These are phyloP conservation scores for Amphimallon solstitiale DNA, from an alignment of 2,888 invertebrate genomes.

Conservation along the genomic window DNA sequence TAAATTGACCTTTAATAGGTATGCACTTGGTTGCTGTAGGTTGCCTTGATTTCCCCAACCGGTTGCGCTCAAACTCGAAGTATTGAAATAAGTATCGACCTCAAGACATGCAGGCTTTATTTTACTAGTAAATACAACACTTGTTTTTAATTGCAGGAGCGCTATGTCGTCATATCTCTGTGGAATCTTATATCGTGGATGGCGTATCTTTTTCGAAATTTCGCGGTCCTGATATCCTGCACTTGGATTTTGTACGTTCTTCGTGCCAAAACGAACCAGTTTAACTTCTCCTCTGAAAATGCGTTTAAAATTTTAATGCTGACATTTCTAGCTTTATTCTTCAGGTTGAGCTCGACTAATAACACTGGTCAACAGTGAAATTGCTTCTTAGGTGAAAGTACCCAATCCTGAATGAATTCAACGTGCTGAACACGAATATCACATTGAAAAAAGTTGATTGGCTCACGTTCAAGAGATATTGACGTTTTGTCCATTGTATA, in stretches of 20 bases:
- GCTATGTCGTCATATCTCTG: conserved; percentile 67
- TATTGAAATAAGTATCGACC: conserved; percentile 41
- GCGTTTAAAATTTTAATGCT: too few relatives aligned
- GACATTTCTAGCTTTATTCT: too few relatives aligned
- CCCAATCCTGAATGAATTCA: too few relatives aligned
- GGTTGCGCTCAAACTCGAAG: conserved; percentile 56
- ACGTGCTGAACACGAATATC: too few relatives aligned
- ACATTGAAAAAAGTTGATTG: too few relatives aligned
- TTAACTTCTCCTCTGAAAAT: conserved; percentile 56
- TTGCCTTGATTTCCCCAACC: conserved; percentile 63
- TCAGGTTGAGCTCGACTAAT: too few relatives aligned
- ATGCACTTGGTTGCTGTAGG: conserved; percentile 20
- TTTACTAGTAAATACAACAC: conserved; percentile 57
- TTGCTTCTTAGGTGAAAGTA: too few relatives aligned
- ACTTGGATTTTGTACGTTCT: conserved; percentile 47
- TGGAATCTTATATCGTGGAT: conserved; percentile 61
- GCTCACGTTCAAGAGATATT: too few relatives aligned
- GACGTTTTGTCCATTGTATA: too few relatives aligned
- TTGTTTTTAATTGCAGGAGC: conserved; percentile 60
- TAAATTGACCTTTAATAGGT: conserved; percentile 64
- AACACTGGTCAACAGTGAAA: too few relatives aligned
- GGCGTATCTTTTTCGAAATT: conserved; percentile 55
- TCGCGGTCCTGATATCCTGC: conserved; percentile 51
- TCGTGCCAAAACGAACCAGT: conserved; percentile 62
- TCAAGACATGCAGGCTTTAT: conserved; percentile 65